A percentile compares a stretch with the other conserved stretches of the same genome.
Conservation (phyloP, 2,888 invertebrate genomes). For the Platerodrilus igneus region DNA sequence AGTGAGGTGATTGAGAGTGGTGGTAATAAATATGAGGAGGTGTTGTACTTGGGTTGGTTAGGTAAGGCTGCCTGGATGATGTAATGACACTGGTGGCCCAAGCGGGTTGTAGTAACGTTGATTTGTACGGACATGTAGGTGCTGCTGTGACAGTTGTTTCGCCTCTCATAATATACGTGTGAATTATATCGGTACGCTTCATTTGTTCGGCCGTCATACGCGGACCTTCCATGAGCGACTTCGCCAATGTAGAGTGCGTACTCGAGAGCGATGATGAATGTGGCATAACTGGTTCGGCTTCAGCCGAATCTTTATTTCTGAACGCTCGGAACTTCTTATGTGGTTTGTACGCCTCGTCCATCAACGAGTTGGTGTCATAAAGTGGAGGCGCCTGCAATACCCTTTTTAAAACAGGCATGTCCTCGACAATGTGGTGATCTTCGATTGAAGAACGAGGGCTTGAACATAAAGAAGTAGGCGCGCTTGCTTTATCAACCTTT, state of each 20-base stretch:
- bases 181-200: slow-evolving; percentile 87
- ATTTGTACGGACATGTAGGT: slow-evolving; percentile 47
- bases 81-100: slow-evolving; percentile 60
- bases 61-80: slow-evolving; percentile 47
- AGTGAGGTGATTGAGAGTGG: slow-evolving; percentile 46
- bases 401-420: slow-evolving; percentile 90
- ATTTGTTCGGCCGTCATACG: slow-evolving; percentile 90
- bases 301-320: slow-evolving; percentile 71
- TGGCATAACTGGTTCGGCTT: slow-evolving; percentile 63
- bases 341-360: slow-evolving; percentile 94
- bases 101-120: slow-evolving; percentile 42
- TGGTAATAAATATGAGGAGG: slow-evolving; percentile 42
- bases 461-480: slow-evolving; percentile 74
- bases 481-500: slow-evolving; percentile 68
- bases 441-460: slow-evolving; percentile 81
- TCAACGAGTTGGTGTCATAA: slow-evolving; percentile 83
- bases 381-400: slow-evolving; percentile 89
- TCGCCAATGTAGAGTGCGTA: slow-evolving; percentile 85
- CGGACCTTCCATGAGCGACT: slow-evolving; percentile 88
- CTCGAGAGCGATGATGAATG: slow-evolving; percentile 66
- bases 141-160: slow-evolving; percentile 55
- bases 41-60: slow-evolving; percentile 39
- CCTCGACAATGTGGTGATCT: slow-evolving; percentile 73
- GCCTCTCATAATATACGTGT: slow-evolving; percentile 84
- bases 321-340: slow-evolving; percentile 92